Evolutionary conservation across 53 echinoderm and acorn worm genomes (phyloP).

Genomic region (Echinarachnius parma): DNA sequence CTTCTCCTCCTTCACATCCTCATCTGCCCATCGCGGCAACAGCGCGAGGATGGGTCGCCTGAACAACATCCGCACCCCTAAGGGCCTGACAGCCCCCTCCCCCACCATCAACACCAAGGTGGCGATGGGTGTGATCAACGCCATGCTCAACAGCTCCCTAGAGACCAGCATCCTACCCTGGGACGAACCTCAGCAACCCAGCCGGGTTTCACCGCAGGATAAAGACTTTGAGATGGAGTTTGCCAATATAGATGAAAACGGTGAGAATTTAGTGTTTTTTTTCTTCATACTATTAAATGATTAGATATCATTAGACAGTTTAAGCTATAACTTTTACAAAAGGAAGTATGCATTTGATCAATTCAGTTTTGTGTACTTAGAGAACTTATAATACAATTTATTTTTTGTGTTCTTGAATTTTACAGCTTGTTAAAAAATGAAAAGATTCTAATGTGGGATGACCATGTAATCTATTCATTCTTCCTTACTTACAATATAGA

Average conservation of each 20-base stretch:
- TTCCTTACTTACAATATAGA: not conserved
- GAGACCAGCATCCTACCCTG: constrained; percentile 39
- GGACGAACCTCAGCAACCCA: constrained; percentile 16
- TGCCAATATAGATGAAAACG: constrained; percentile 41
- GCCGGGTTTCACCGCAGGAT: constrained; percentile 33
- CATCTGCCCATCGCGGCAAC: not conserved
- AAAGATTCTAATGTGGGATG: too few species aligned
- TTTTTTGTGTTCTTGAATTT: too few species aligned
- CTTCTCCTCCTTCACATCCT: constrained; percentile 3
- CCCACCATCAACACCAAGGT: constrained; percentile 96
- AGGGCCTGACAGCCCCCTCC: constrained; percentile 69
- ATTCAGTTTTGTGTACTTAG: too few species aligned
- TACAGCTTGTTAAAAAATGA: too few species aligned
- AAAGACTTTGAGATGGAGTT: constrained; percentile 61
- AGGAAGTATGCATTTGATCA: too few species aligned
- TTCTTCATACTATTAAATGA: too few species aligned
- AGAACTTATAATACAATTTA: too few species aligned
- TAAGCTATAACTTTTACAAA: not conserved
- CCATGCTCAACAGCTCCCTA: constrained; percentile 78
- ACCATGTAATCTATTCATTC: not conserved
- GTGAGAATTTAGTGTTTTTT: constrained; percentile 3
- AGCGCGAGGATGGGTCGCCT: constrained; percentile 36
- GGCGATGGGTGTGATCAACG: constrained; percentile 75
- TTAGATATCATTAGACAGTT: not conserved
- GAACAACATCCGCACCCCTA: constrained; percentile 66